A percentile compares a stretch with the other conserved stretches of the same genome.
phyloP scores from a whole-genome alignment of 2,888 invertebrate genomes.

The Diadromus collaris region DNA sequence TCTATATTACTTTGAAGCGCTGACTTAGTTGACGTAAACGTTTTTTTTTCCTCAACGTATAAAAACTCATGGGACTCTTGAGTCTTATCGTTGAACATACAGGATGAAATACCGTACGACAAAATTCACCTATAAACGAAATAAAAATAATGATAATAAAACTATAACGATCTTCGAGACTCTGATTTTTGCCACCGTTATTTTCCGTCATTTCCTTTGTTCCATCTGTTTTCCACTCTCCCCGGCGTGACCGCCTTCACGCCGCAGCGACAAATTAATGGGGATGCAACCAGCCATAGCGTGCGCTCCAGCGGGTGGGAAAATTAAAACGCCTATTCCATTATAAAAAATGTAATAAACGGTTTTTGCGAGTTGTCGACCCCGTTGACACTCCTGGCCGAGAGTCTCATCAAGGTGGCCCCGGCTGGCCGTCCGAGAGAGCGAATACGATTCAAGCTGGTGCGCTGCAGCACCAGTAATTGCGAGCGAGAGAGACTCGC shows the following conservation, averaged over 20 bases:
- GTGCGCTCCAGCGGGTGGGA: conserved; percentile 25
- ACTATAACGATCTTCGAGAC: background rate
- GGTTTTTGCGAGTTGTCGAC: conserved; percentile 48
- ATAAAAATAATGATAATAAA: background rate
- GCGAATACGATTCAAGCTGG: conserved; percentile 8
- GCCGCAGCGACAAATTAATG: conserved; percentile 29
- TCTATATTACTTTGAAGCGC: background rate
- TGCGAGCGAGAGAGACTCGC: conserved; percentile 29
- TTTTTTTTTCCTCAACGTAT: background rate
- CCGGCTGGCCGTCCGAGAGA: background rate
- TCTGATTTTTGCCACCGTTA: background rate
- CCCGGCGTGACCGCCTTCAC: background rate
- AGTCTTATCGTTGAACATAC: background rate
- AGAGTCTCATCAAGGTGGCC: background rate
- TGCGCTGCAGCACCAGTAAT: conserved; percentile 40
- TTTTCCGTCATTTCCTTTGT: background rate
- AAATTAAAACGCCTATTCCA: conserved; percentile 65
- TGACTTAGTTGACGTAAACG: background rate
- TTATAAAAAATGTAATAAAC: conserved; percentile 63
- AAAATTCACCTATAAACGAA: background rate
- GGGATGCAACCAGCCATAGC: conserved; percentile 4
- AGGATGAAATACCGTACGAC: background rate
- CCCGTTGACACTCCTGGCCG: conserved; percentile 15
- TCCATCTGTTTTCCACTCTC: background rate
- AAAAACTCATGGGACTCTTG: background rate